phyloP scores from a whole-genome alignment of 2,888 invertebrate species.

The Rhimphoctona megacephalus region DNA sequence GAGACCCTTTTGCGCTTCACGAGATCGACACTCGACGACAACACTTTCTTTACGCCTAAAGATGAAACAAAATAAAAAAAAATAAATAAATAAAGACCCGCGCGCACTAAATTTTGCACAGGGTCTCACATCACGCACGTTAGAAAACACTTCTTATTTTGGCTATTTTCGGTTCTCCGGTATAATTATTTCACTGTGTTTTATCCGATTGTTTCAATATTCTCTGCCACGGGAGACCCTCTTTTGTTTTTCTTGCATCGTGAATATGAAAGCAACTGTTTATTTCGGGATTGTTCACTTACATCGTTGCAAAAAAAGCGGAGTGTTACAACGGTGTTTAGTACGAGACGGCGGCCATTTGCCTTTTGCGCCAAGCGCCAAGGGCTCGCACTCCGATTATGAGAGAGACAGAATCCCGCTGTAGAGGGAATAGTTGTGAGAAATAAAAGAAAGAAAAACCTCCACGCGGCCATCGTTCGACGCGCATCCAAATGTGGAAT shows the following conservation, averaged over 20 bases:
- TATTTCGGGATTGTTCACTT: background rate
- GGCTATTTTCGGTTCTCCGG: background rate
- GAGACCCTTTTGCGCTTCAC: background rate
- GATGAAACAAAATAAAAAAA: background rate
- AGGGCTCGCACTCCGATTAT: slow-evolving; percentile 65
- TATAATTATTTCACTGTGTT: slow-evolving; percentile 14
- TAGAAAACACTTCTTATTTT: slow-evolving; percentile 32
- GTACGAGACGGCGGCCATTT: slow-evolving; percentile 77
- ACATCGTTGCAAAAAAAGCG: slow-evolving; percentile 14
- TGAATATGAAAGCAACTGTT: background rate
- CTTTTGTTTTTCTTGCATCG: background rate
- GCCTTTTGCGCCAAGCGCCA: slow-evolving; percentile 72
- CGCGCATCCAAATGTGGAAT: slow-evolving; percentile 13
- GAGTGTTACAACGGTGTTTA: slow-evolving; percentile 62
- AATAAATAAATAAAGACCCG: slow-evolving; percentile 18
- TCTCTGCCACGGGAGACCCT: background rate
- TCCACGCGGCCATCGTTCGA: slow-evolving; percentile 39
- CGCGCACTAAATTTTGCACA: slow-evolving; percentile 19
- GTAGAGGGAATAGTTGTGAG: slow-evolving; percentile 7
- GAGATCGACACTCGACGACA: background rate
- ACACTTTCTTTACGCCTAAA: background rate
- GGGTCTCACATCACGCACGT: slow-evolving; percentile 42
- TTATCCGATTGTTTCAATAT: slow-evolving; percentile 5
- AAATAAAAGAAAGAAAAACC: slow-evolving; percentile 27
- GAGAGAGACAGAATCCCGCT: slow-evolving; percentile 42